Evolutionary conservation across 1,140 invertebrate genomes (phyloP).

Genomic region (Panonychus citri): DNA sequence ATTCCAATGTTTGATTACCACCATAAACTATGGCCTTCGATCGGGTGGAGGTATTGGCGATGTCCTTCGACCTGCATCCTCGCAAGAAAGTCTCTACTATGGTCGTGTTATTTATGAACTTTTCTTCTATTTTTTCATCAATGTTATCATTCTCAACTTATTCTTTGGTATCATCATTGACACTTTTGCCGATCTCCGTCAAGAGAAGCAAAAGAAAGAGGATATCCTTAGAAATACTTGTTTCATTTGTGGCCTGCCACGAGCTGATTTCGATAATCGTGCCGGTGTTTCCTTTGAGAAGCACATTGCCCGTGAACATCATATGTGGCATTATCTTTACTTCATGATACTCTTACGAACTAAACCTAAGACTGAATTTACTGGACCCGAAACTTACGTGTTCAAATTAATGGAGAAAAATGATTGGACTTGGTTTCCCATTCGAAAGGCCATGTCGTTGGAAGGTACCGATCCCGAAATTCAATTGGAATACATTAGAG

Average conservation of each 20-base stretch:
- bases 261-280: constrained; percentile 94
- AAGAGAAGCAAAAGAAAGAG: constrained; percentile 97
- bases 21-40: constrained; percentile 82
- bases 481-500: constrained; percentile 20
- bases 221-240: constrained; percentile 92
- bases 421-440: constrained; percentile 88
- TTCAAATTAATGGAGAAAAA: constrained; percentile 70
- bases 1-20: constrained; percentile 97
- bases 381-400: constrained; percentile 96
- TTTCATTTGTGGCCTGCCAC: constrained; percentile 88
- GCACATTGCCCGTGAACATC: constrained; percentile 87
- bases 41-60: constrained; percentile 98
- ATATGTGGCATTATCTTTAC: constrained; percentile 98
- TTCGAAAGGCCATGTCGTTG: constrained; percentile 76
- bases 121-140: constrained; percentile 97
- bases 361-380: constrained; percentile 97
- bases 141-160: constrained; percentile 95
- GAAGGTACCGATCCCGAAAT: constrained; percentile 44
- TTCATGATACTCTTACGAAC: constrained; percentile 95
- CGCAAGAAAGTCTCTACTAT: constrained; percentile 57
- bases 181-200: constrained; percentile 95
- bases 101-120: constrained; percentile 89
- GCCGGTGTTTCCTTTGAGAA: constrained; percentile 86
- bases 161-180: constrained; percentile 99
- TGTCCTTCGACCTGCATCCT: constrained; percentile 75